Conservation (phyloP, 37 sponge, comb jelly and placozoan genomes). For the Cladorhizidae sp. region DNA sequence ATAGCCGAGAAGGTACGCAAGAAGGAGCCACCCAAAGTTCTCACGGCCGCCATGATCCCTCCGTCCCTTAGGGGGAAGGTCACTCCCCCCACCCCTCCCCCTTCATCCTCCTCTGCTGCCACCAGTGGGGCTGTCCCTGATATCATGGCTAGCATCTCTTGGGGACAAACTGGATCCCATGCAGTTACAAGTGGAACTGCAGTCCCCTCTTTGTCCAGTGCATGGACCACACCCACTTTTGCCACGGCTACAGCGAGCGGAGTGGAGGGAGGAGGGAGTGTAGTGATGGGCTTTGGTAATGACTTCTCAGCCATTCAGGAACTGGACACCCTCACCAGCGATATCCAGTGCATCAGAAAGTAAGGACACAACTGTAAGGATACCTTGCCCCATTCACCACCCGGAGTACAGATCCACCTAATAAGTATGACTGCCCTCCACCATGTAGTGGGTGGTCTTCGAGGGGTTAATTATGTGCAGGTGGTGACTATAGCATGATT, state of each 20-base stretch:
- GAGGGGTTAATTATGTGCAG: too few relatives aligned
- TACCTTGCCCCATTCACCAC: too few relatives aligned
- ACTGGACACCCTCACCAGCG: constrained; percentile 68
- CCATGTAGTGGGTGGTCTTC: too few relatives aligned
- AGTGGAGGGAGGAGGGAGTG: not conserved
- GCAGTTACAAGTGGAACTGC: not conserved
- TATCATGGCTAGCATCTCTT: not conserved
- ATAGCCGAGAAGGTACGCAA: constrained; percentile 80
- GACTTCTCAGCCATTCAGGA: constrained; percentile 89
- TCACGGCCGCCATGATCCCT: constrained; percentile 74
- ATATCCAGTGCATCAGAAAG: constrained; percentile 61
- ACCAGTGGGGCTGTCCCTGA: not conserved
- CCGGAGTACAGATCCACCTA: too few relatives aligned
- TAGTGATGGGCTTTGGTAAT: constrained; percentile 22
- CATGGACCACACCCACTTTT: not conserved
- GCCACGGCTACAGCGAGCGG: not conserved
- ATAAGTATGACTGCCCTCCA: too few relatives aligned
- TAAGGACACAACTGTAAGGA: constrained; percentile 14
- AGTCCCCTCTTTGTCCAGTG: not conserved
- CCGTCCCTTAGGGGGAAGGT: constrained; percentile 51
- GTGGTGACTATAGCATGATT: too few relatives aligned
- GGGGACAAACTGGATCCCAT: not conserved
- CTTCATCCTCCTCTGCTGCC: not conserved
- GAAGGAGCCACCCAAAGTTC: constrained; percentile 59
- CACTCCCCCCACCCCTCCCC: not conserved